Base-by-base conservation (phyloP, 2,113 vertebrate species). In the Calidris pygmaea region DNA sequence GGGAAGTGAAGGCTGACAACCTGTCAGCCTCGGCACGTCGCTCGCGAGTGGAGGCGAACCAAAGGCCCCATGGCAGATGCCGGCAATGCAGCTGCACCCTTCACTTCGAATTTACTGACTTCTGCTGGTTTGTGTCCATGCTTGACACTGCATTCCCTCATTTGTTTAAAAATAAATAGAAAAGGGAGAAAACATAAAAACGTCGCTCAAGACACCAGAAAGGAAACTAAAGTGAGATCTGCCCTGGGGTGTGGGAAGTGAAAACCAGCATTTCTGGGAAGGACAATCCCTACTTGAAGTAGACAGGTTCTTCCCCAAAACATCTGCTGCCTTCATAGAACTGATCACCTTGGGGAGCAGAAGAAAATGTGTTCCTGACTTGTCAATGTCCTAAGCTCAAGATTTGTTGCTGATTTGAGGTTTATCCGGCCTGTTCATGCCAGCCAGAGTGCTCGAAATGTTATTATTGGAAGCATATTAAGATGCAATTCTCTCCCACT, bases 141-240 rank as follows among this genome's bases (percentile, higher is more conserved):
- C 87, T 39, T 91, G 87, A 90, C 73, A 92, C 79, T 5, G 65
- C 24, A 13, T 86, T 96, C 94, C 84, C 67, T 85, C 74, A 47
- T 91, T 95, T 89, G 84, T 88, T 96, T 96, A 85, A 83, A 95
- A 92, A 96, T 77, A 87, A 91, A 87, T 22, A 80, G 53, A 80
- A 89, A 89, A 59, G 67, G 93, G 77, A 90, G 71, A 91, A 90
- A 71, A 56, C 58, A 84, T 29, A 68, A 73, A 92, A 96, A 82
- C 22, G 30, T 41, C 55, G 27, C 58, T 91, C 62, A 39, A 88
- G 89, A 74, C 68, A 90, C 85, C 89, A 96, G 95, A 83, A 87
- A 85, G 68, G 72, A 79, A 83, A 56, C 74, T 70, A 5, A 62
- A 92, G 85, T 29, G 80, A 83, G 67, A 62, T 65, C 66, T 86